Conservation (phyloP, 2,888 invertebrate species). For the Sthenelais limicola region DNA sequence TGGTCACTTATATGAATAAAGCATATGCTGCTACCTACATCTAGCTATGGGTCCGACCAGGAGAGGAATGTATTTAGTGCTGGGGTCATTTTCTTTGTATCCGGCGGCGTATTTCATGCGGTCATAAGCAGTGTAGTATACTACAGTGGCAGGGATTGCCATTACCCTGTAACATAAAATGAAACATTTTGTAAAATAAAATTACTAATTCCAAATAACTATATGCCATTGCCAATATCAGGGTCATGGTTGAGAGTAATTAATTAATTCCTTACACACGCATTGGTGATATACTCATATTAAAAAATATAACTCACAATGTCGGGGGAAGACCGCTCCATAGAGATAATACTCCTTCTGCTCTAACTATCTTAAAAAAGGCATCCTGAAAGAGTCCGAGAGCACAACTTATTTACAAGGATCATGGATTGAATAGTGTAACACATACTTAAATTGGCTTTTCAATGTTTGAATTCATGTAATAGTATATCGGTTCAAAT, state of each 20-base stretch:
- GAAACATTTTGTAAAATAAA: neutral
- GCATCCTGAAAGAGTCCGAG: slow-evolving; percentile 82
- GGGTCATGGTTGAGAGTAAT: no score
- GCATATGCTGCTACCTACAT: no score
- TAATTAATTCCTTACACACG: no score
- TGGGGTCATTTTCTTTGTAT: slow-evolving; percentile 52
- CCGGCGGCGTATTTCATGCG: slow-evolving; percentile 77
- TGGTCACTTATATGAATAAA: no score
- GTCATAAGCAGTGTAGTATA: slow-evolving; percentile 98
- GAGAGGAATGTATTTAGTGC: slow-evolving; percentile 79
- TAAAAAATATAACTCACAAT: slow-evolving; percentile 75
- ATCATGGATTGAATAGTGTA: no score
- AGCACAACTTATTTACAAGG: no score
- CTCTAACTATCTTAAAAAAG: slow-evolving; percentile 89
- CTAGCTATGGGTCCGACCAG: slow-evolving; percentile 90
- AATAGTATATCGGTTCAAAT: no score
- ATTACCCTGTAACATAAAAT: slow-evolving; percentile 72
- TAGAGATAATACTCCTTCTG: slow-evolving; percentile 90
- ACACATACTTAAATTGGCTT: no score
- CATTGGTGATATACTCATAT: no score
- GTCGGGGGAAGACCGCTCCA: slow-evolving; percentile 99
- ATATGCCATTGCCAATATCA: no score
- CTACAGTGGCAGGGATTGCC: slow-evolving; percentile 95
- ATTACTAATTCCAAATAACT: no score
- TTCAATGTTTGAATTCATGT: no score